Base-by-base conservation (phyloP, 1,140 invertebrate species). In the Piezodorus guildinii region DNA sequence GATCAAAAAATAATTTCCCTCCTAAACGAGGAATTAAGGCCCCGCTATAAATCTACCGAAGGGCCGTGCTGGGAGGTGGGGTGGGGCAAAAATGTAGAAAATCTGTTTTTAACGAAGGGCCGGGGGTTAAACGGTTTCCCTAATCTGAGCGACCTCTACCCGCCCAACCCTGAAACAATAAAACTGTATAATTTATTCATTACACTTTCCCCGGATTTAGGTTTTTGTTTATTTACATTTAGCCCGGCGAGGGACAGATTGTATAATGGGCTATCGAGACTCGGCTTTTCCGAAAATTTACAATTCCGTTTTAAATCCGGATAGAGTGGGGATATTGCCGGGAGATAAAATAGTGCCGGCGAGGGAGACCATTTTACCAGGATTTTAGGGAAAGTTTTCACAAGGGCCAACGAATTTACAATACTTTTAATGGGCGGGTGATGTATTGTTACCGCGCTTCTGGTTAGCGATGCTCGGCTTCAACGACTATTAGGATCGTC, bases 101-200 rank as follows among this genome's bases (percentile, higher is more conserved):
- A 49, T 49, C 46, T 49, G 46, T 49, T 49, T 49, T 49, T 49
- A 49, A 49, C n/a, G 46, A 21, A 49, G 46, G 27, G 34, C 34
- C 34, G 5, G 14, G 46, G 46, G 46, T 17, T 17, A 49, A 49
- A 49, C 21, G 46, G 46, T 49, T 49, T 17, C 10, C 21, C 21
- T 49, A 49, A 49, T 19, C 21, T 17, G 46, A 21, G n/a, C 46
- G n/a, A 17, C 46, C 46, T 21, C 46, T 21, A 21, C 46, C n/a
- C n/a, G 16, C 10, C 23, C 52, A 56, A 23, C 23, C 52, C 23
- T 56, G 17, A 16, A 56, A 56, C 52, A 56, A 56, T 56, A 56
- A 56, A 56, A 56, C 52, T 56, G 52, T 25, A 25, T 56, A 56
- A 56, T 56, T 56, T 56, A 56, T 56, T 56, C 52, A 56, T 56